Evolutionary conservation across 2,888 invertebrate species (phyloP).

Genomic region (Nephrocerus scutellatus): DNA sequence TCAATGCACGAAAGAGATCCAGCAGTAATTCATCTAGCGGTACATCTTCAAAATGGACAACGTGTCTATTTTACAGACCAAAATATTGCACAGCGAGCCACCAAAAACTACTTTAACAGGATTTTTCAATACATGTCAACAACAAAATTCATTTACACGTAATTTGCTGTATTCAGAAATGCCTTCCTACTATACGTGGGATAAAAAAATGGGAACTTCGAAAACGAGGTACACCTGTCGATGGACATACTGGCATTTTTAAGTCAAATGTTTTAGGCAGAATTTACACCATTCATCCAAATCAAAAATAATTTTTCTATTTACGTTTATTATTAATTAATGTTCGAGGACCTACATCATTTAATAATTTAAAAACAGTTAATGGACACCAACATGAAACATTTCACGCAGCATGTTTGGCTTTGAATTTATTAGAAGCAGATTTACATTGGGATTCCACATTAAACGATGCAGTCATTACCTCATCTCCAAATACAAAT

Average conservation of each 20-base stretch:
- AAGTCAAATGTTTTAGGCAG: constrained; percentile 31
- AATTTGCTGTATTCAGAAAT: constrained; percentile 1
- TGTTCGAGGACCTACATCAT: constrained; percentile 8
- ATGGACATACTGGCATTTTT: constrained; percentile 23
- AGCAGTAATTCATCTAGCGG: neutral
- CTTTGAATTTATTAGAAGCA: constrained; percentile 23
- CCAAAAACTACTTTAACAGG: neutral
- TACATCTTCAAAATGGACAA: constrained; percentile 1
- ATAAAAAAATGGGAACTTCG: constrained; percentile 27
- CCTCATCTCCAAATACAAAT: neutral
- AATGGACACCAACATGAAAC: constrained; percentile 11
- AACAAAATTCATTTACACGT: constrained; percentile 2
- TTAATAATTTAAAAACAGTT: constrained; percentile 12
- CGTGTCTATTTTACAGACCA: constrained; percentile 1
- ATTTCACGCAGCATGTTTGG: constrained; percentile 14
- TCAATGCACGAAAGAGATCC: constrained; percentile 1
- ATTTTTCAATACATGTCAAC: constrained; percentile 1
- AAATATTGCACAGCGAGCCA: neutral
- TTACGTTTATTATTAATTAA: constrained; percentile 8
- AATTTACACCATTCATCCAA: constrained; percentile 33
- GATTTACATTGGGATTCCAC: constrained; percentile 21
- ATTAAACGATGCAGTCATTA: constrained; percentile 11
- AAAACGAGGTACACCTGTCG: constrained; percentile 26
- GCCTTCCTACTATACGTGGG: constrained; percentile 19
- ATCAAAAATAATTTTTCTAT: constrained; percentile 13